Evolutionary conservation across 2,797 vertebrate genomes (phyloP).

Genomic region (Neosalanx taihuensis): DNA sequence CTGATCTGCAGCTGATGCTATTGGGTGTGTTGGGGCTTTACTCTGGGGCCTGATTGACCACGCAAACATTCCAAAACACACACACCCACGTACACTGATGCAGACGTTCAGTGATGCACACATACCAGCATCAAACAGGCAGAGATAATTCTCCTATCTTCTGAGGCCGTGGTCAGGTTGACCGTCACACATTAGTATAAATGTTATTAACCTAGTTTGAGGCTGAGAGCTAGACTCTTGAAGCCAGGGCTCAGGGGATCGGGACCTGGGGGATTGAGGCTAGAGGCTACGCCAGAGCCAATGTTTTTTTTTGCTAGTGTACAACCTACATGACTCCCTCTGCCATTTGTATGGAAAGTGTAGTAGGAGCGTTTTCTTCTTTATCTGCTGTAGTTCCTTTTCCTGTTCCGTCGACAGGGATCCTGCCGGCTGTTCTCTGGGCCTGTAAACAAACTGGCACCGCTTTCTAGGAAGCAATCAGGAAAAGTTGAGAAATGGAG

Average conservation of each 20-base stretch:
- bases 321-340: constrained; percentile 13
- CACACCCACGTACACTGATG: background rate
- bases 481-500: constrained; percentile 37
- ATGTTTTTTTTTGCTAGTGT: background rate
- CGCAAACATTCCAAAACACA: background rate
- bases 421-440: constrained; percentile 33
- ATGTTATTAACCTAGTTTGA: constrained; percentile 1
- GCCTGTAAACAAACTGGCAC: constrained; percentile 43
- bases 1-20: constrained; percentile 12
- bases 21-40: background rate
- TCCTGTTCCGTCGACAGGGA: constrained; percentile 55
- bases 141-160: constrained; percentile 13
- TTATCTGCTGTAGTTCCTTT: constrained; percentile 40
- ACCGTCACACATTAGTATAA: constrained; percentile 20
- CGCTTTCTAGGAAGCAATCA: constrained; percentile 52
- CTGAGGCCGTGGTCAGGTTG: constrained; percentile 25
- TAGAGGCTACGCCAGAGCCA: background rate
- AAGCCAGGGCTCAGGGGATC: background rate
- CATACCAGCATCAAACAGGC: constrained; percentile 3
- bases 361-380: background rate
- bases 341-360: constrained; percentile 19
- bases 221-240: background rate
- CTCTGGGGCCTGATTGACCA: background rate
- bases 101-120: constrained; percentile 1
- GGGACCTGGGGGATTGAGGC: background rate